phyloP scores from a whole-genome alignment of 2,888 invertebrate genomes.

The Crepidodera aurea region DNA sequence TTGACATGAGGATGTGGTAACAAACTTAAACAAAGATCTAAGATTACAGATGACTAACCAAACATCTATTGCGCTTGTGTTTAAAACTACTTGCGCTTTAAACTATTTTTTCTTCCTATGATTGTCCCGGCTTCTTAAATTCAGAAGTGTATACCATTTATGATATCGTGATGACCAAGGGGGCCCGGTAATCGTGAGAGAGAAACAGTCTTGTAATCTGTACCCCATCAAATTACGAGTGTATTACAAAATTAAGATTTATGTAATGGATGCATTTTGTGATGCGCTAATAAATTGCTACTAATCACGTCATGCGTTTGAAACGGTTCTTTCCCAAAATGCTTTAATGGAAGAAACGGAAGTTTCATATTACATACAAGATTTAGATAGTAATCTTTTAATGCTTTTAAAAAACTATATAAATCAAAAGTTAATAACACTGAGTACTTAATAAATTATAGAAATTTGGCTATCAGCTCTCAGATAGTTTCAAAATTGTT shows the following conservation, averaged over 20 bases:
- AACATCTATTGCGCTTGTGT: background rate
- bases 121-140: background rate
- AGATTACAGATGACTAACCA: no score
- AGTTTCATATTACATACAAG: no score
- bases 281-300: slow-evolving; percentile 25
- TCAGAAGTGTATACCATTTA: slow-evolving; percentile 18
- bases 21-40: no score
- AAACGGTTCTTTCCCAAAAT: background rate
- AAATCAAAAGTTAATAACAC: no score
- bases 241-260: slow-evolving; percentile 38
- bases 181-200: slow-evolving; percentile 26
- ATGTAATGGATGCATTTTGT: slow-evolving; percentile 30
- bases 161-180: slow-evolving; percentile 21
- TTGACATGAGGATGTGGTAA: no score
- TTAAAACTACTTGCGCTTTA: background rate
- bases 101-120: background rate
- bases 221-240: slow-evolving; percentile 30
- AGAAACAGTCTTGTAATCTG: slow-evolving; percentile 26
- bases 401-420: no score
- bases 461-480: no score
- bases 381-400: no score
- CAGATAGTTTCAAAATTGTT: no score
- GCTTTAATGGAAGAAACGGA: no score
- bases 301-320: slow-evolving; percentile 5
- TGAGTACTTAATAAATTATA: no score